Percentiles rank a stretch among this genome's conserved stretches.
Evolutionary conservation across 2,888 invertebrate species (phyloP).

Genomic region (Lomographa bimaculata): DNA sequence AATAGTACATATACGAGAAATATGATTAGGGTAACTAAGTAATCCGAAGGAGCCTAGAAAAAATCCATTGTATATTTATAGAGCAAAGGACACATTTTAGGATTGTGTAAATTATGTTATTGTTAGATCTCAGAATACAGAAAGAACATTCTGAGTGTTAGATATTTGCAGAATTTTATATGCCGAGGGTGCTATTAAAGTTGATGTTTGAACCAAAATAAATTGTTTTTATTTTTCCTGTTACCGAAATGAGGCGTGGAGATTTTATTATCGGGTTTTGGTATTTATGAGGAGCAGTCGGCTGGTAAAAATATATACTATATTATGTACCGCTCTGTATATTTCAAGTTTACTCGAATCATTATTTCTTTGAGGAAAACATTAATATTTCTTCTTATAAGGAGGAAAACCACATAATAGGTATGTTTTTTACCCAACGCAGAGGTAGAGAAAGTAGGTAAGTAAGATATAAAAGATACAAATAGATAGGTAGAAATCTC

Average conservation of each 20-base stretch:
- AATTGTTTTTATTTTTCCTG: conserved; percentile 21
- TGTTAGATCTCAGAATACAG: too few relatives aligned
- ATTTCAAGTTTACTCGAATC: too few relatives aligned
- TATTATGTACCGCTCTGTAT: too few relatives aligned
- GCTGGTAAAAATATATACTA: not conserved
- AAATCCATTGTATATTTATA: too few relatives aligned
- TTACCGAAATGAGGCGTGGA: conserved; percentile 11
- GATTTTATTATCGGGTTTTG: conserved; percentile 16
- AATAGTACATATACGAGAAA: too few relatives aligned
- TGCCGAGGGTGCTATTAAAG: conserved; percentile 12
- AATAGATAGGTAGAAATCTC: not conserved
- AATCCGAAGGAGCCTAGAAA: too few relatives aligned
- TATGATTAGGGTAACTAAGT: too few relatives aligned
- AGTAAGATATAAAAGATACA: not conserved
- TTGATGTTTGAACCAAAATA: conserved; percentile 14
- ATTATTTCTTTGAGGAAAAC: conserved; percentile 27
- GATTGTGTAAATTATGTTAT: too few relatives aligned
- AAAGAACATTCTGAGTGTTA: too few relatives aligned
- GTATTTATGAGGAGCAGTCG: conserved; percentile 11
- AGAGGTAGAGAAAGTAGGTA: conserved; percentile 8
- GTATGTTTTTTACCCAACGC: conserved; percentile 3
- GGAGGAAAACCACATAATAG: conserved; percentile 2
- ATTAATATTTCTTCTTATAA: not conserved
- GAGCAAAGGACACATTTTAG: too few relatives aligned
- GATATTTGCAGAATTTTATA: conserved; percentile 4